These are phyloP conservation scores for Aphis gossypii DNA, from an alignment of 1,140 invertebrate genomes.

Conservation along the genomic window DNA sequence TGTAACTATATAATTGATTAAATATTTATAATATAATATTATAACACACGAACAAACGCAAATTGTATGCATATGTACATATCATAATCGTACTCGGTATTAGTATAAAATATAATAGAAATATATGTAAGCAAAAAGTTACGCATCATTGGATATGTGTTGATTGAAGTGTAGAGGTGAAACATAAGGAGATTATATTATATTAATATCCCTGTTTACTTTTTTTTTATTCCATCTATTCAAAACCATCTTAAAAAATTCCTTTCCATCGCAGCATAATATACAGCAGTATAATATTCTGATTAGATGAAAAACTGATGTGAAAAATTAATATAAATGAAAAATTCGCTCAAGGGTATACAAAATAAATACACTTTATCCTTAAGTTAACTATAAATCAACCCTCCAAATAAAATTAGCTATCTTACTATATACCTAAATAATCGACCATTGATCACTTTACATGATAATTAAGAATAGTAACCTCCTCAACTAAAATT, in stretches of 20 bases:
- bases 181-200: neutral
- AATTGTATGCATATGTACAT: neutral
- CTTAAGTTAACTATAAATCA: no score
- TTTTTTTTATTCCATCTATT: neutral
- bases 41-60: neutral
- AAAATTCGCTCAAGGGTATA: no score
- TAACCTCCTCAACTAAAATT: no score
- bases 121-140: neutral
- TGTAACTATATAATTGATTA: neutral
- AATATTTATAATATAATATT: neutral
- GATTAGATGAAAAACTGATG: neutral
- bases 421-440: no score
- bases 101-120: neutral
- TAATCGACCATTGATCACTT: no score
- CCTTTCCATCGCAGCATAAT: neutral
- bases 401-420: no score
- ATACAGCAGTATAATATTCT: neutral
- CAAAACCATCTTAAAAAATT: neutral
- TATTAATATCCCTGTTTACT: neutral
- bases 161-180: neutral
- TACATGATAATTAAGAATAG: no score
- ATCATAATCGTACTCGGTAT: neutral
- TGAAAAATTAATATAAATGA: no score
- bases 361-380: no score
- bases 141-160: no score